Conservation (phyloP, 2,888 invertebrate species). For the Fissipunctia ypsillon region DNA sequence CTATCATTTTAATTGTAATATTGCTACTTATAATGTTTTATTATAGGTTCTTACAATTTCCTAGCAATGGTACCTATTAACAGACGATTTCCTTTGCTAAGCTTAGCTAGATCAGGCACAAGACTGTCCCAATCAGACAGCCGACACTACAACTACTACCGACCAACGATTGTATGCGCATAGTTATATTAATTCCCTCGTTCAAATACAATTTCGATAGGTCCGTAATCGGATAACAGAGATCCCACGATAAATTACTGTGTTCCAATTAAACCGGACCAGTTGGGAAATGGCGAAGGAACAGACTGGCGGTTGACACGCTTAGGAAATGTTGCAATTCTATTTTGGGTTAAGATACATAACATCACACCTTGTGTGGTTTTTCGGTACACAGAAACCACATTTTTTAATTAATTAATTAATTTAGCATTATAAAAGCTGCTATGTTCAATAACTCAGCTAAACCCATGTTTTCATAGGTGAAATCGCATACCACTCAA, state of each 20-base stretch:
- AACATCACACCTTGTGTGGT: no score
- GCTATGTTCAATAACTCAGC: no score
- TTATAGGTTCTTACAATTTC: no score
- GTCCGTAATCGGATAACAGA: constrained; percentile 81
- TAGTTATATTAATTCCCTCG: constrained; percentile 77
- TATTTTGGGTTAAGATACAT: no score
- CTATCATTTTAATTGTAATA: no score
- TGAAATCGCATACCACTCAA: no score
- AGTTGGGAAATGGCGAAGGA: constrained; percentile 56
- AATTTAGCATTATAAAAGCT: no score
- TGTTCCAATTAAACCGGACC: constrained; percentile 80
- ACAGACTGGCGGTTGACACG: constrained; percentile 39
- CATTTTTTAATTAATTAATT: no score
- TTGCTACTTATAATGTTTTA: neutral
- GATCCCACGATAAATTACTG: constrained; percentile 82
- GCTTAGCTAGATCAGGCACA: neutral
- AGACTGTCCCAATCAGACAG: constrained; percentile 31
- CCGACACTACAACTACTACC: no score
- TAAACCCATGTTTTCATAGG: no score
- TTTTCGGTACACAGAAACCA: no score
- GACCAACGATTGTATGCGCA: constrained; percentile 56
- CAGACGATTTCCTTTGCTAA: neutral
- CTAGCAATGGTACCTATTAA: neutral
- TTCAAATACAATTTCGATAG: constrained; percentile 81
- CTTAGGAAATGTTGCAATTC: neutral